Conservation (phyloP, 2,113 vertebrate genomes). For the Neotoma lepida region DNA sequence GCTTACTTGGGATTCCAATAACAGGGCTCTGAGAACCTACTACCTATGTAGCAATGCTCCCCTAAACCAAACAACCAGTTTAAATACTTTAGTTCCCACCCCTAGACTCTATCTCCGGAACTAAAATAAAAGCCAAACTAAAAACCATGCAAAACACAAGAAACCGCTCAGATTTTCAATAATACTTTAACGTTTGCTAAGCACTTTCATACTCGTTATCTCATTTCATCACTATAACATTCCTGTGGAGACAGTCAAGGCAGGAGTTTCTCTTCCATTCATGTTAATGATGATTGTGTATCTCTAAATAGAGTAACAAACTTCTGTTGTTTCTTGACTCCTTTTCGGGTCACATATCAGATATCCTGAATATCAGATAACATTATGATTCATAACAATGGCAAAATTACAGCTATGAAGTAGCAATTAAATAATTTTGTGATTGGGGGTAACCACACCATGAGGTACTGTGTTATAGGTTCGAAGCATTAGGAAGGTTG, state of each 20-base stretch:
- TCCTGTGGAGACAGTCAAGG: neutral
- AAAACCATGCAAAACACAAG: neutral
- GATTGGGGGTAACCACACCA: too few relatives aligned
- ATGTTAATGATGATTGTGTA: neutral
- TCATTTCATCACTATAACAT: conserved; percentile 15
- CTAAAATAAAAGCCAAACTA: neutral
- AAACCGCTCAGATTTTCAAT: neutral
- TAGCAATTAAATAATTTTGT: too few relatives aligned
- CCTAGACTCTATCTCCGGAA: neutral
- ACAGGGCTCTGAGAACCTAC: neutral
- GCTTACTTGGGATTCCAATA: neutral
- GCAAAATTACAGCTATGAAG: too few relatives aligned
- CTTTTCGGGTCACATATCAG: too few relatives aligned
- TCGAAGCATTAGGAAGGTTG: too few relatives aligned
- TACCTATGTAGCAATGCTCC: neutral
- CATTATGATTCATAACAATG: too few relatives aligned
- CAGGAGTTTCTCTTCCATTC: neutral
- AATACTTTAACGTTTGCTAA: neutral
- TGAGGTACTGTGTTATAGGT: too few relatives aligned
- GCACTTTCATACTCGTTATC: neutral
- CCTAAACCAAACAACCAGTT: neutral
- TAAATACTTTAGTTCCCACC: neutral
- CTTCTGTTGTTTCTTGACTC: neutral
- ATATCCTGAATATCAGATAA: too few relatives aligned
- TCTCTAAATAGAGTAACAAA: neutral